These are phyloP conservation scores for Neoarius graeffei DNA, from an alignment of 2,113 vertebrate species.

Conservation along the genomic window DNA sequence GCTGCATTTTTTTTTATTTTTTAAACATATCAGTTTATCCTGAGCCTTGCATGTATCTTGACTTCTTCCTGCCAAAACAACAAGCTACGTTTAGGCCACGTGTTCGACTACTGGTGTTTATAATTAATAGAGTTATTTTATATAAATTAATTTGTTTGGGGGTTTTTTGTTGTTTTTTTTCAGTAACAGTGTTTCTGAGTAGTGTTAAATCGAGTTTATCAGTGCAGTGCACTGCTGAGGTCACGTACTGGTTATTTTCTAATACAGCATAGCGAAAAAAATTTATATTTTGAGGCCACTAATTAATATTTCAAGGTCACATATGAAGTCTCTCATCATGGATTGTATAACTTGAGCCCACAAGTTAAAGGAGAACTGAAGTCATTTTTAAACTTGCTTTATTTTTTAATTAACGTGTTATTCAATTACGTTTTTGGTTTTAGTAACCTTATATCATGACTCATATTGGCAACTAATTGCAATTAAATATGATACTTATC, in stretches of 20 bases:
- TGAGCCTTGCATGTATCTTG: not conserved
- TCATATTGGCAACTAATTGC: too few species aligned
- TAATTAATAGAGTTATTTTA: not conserved
- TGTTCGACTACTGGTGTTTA: not conserved
- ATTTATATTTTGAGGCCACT: not conserved
- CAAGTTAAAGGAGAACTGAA: not conserved
- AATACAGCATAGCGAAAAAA: not conserved
- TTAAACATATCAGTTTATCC: not conserved
- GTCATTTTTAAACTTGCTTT: too few species aligned
- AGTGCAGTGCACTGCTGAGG: not conserved
- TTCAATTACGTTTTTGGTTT: too few species aligned
- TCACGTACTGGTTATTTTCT: not conserved
- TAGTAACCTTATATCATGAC: too few species aligned
- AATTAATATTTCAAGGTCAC: constrained; percentile 4
- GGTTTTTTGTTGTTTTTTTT: not conserved
- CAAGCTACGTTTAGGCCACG: not conserved
- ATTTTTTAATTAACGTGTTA: too few species aligned
- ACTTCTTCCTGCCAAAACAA: not conserved
- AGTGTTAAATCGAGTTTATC: not conserved
- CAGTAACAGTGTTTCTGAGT: not conserved
- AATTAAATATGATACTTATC: too few species aligned
- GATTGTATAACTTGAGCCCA: not conserved
- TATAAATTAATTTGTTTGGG: not conserved
- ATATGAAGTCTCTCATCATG: not conserved
- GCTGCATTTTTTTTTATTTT: not conserved